Evolutionary conservation across 2,888 invertebrate genomes (phyloP).

Genomic region (Idaea dimidiata): DNA sequence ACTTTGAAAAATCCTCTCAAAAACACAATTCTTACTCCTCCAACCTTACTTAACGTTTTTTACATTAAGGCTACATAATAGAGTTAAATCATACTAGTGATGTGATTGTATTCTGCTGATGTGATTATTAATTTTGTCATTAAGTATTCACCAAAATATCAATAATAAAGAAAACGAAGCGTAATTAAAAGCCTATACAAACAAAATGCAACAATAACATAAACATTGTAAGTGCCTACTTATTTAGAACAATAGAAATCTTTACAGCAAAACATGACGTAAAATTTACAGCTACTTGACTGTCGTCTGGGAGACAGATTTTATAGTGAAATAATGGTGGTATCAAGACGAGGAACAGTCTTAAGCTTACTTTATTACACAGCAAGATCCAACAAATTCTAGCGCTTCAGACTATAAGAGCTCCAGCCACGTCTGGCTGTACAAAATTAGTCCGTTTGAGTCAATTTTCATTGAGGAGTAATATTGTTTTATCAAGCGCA

Average conservation of each 20-base stretch:
- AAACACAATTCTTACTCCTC: too few relatives aligned
- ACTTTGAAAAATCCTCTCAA: too few relatives aligned
- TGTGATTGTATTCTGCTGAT: neutral
- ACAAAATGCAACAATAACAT: neutral
- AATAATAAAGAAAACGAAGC: neutral
- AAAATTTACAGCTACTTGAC: constrained; percentile 1
- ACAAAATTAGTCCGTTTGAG: neutral
- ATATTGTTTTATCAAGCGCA: neutral
- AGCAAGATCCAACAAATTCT: neutral
- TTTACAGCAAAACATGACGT: neutral
- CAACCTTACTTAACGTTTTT: too few relatives aligned
- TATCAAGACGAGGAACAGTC: neutral
- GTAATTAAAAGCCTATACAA: neutral
- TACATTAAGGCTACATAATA: too few relatives aligned
- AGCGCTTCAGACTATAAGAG: neutral
- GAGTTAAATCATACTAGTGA: neutral
- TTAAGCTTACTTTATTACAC: neutral
- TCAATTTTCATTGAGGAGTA: neutral
- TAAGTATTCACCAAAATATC: neutral
- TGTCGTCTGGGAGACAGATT: neutral
- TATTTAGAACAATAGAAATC: neutral
- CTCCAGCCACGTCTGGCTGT: neutral
- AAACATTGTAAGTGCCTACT: neutral
- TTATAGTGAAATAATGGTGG: neutral
- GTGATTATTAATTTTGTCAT: neutral